Evolutionary conservation across 2,113 vertebrate genomes (phyloP).

Genomic region (rabbit (Oryctolagus cuniculus)): DNA sequence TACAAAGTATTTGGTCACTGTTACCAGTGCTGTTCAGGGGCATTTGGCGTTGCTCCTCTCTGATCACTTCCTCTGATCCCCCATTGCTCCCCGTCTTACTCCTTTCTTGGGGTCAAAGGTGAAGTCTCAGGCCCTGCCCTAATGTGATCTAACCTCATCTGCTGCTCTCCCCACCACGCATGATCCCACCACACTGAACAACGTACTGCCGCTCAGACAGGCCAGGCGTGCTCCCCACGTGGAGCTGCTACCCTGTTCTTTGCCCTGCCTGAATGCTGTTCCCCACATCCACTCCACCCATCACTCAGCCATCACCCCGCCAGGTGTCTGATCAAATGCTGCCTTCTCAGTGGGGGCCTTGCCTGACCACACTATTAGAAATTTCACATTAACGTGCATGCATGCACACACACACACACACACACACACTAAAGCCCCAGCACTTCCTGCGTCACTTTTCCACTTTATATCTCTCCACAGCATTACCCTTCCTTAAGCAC

Average conservation of each 20-base stretch:
- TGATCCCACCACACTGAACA: too few relatives aligned
- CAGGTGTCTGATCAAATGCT: neutral
- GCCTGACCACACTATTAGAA: neutral
- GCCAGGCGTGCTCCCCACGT: neutral
- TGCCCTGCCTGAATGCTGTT: neutral
- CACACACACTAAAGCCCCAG: neutral
- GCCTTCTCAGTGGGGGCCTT: neutral
- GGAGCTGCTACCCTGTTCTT: neutral
- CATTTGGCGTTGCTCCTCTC: fast-evolving
- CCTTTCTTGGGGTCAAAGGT: neutral
- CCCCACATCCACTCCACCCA: neutral
- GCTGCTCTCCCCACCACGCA: neutral
- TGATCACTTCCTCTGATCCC: neutral
- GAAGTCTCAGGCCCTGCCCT: neutral
- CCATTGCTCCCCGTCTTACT: neutral
- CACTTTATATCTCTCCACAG: neutral
- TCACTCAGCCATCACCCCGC: neutral
- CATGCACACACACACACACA: neutral
- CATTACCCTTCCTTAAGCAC: neutral
- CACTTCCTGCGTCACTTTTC: neutral
- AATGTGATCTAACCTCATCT: neutral
- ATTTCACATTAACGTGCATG: neutral
- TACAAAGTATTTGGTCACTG: neutral
- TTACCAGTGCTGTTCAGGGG: neutral
- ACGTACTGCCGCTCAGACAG: neutral